Conservation (phyloP, 2,797 vertebrate genomes). For the Clarias pachynema region DNA sequence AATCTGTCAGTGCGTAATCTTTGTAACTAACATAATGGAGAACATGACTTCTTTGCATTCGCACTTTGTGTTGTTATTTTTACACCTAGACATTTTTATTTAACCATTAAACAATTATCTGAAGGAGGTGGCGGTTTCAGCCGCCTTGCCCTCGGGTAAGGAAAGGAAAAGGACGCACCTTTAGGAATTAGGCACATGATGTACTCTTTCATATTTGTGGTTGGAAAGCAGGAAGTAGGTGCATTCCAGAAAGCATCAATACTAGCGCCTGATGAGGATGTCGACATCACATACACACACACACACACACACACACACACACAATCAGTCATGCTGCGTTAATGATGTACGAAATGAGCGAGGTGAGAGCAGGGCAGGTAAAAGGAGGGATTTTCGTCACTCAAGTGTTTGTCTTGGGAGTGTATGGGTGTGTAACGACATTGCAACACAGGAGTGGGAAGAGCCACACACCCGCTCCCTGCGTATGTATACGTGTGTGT, state of each 20-base stretch:
- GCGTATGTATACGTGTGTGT: slow-evolving; percentile 30
- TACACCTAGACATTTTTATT: neutral
- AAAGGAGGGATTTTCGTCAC: slow-evolving; percentile 27
- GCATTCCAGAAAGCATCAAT: slow-evolving; percentile 46
- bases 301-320: too few relatives aligned
- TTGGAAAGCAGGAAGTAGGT: slow-evolving; percentile 38
- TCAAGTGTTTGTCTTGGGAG: slow-evolving; percentile 60
- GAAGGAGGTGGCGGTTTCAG: neutral
- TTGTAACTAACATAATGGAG: neutral
- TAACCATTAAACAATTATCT: neutral
- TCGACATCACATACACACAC: neutral
- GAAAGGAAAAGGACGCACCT: slow-evolving; percentile 9
- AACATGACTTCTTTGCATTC: neutral
- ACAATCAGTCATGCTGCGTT: neutral
- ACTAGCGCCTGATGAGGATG: neutral
- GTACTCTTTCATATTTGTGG: slow-evolving; percentile 6
- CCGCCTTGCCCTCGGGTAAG: neutral
- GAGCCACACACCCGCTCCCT: slow-evolving; percentile 38
- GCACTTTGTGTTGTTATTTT: neutral
- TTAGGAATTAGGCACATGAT: slow-evolving; percentile 10
- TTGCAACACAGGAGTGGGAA: slow-evolving; percentile 53
- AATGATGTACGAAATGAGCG: neutral
- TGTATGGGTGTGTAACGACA: slow-evolving; percentile 56
- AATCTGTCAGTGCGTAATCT: neutral
- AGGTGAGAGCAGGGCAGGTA: neutral